These are phyloP conservation scores for Brachystomella parvula DNA, from an alignment of 1,140 invertebrate genomes.

Conservation along the genomic window DNA sequence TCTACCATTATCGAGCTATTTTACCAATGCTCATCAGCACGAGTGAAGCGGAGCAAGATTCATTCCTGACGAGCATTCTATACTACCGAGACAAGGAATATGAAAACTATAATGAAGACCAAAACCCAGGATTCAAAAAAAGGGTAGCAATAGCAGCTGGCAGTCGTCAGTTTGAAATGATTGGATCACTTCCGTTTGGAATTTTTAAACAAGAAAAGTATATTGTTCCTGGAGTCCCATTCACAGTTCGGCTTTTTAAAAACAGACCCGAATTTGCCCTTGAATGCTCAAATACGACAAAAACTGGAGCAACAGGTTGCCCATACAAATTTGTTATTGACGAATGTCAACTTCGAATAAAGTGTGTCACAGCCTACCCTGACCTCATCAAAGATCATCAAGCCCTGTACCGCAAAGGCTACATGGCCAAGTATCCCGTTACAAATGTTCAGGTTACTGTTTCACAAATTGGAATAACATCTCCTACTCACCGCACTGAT, in stretches of 20 bases:
- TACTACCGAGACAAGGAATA: neutral
- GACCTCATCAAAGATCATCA: neutral
- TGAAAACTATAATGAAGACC: neutral
- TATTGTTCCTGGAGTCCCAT: neutral
- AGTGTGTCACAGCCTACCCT: neutral
- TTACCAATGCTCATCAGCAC: neutral
- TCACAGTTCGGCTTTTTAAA: neutral
- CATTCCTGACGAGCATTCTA: neutral
- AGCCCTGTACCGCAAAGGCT: too few relatives aligned
- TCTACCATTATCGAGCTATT: neutral
- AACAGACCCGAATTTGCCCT: neutral
- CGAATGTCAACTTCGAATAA: neutral
- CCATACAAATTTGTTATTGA: conserved; percentile 2
- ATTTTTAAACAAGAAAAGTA: neutral
- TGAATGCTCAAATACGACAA: neutral
- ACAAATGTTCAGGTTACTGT: neutral
- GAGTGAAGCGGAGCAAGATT: neutral
- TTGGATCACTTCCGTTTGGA: neutral
- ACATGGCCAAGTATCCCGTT: neutral
- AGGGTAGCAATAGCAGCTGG: neutral
- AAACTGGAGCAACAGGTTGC: neutral
- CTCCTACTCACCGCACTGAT: neutral
- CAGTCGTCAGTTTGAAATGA: neutral
- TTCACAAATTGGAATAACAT: neutral
- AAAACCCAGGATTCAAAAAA: neutral